Percentiles rank a stretch among this genome's conserved stretches.
phyloP scores from a whole-genome alignment of 2,797 vertebrate species.

The Sebastes minor region DNA sequence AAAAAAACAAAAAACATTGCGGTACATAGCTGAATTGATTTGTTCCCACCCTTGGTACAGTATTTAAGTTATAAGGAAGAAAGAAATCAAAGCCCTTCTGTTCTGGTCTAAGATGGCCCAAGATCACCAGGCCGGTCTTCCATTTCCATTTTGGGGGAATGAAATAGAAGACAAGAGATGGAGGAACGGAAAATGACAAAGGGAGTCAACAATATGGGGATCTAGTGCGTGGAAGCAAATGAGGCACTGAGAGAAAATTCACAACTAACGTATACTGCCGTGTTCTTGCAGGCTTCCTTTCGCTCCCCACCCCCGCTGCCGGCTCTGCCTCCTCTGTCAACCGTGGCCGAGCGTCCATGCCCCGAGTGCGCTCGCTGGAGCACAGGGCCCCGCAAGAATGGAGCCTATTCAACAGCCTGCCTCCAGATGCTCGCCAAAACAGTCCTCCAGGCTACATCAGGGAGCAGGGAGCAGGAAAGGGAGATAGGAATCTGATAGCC shows the following conservation, averaged over 20 bases:
- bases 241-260: conserved; percentile 4
- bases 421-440: conserved; percentile 81
- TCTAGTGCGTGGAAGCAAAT: not conserved
- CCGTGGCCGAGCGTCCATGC: conserved; percentile 45
- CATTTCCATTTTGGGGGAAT: not conserved
- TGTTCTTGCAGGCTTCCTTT: conserved; percentile 18
- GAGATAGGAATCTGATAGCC: conserved; percentile 86
- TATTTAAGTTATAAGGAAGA: conserved; percentile 54
- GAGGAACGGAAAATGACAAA: conserved; percentile 22
- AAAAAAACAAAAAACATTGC: too few species aligned
- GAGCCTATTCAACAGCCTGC: conserved; percentile 80
- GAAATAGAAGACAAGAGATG: not conserved
- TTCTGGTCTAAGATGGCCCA: not conserved
- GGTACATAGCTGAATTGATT: too few species aligned
- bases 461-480: conserved; percentile 79
- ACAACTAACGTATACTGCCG: conserved; percentile 1
- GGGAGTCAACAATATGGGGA: conserved; percentile 7
- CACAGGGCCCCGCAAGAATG: conserved; percentile 77
- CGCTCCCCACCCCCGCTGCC: conserved; percentile 37
- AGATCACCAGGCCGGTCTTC: conserved; percentile 38
- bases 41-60: too few species aligned
- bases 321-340: conserved; percentile 31
- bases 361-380: conserved; percentile 71
- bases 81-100: conserved; percentile 41
- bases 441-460: conserved; percentile 79